These are phyloP conservation scores for Empis livida DNA, from an alignment of 2,888 invertebrate species.

Conservation along the genomic window DNA sequence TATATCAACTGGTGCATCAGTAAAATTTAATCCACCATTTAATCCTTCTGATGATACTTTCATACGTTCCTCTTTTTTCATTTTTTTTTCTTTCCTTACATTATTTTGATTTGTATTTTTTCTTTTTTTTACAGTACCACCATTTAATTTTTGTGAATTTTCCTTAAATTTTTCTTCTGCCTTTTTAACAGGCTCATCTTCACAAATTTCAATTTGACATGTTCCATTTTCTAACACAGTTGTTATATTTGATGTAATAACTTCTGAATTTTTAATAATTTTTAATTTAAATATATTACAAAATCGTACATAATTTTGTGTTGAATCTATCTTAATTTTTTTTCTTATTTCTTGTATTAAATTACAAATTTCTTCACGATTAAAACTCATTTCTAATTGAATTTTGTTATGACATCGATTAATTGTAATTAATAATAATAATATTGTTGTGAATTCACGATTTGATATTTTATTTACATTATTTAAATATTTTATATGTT, in stretches of 20 bases:
- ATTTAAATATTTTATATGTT: slow-evolving; percentile 13
- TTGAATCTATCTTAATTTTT: slow-evolving; percentile 16
- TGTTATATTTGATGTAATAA: background rate
- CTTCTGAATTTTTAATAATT: slow-evolving; percentile 12
- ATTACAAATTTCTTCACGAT: slow-evolving; percentile 4
- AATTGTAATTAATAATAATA: background rate
- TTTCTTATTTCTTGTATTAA: slow-evolving; percentile 18
- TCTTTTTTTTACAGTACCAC: background rate
- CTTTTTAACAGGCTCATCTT: too few relatives aligned
- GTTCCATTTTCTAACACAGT: background rate
- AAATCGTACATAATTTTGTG: slow-evolving; percentile 18
- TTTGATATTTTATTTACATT: slow-evolving; percentile 1
- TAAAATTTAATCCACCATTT: slow-evolving; percentile 19
- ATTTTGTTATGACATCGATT: background rate
- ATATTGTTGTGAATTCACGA: background rate
- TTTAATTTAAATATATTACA: slow-evolving; percentile 18
- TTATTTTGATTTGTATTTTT: slow-evolving; percentile 4
- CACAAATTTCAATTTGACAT: background rate
- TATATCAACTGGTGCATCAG: slow-evolving; percentile 4
- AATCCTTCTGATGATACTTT: slow-evolving; percentile 21
- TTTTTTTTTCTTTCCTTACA: slow-evolving; percentile 20
- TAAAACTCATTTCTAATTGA: background rate
- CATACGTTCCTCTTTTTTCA: slow-evolving; percentile 23
- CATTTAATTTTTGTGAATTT: background rate
- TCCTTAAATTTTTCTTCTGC: background rate